Percentiles rank a stretch among this genome's conserved stretches.
Evolutionary conservation across 30 jellyfish, hydroid and myxozoan genomes (phyloP).

Genomic region (Clytia hemisphaerica): DNA sequence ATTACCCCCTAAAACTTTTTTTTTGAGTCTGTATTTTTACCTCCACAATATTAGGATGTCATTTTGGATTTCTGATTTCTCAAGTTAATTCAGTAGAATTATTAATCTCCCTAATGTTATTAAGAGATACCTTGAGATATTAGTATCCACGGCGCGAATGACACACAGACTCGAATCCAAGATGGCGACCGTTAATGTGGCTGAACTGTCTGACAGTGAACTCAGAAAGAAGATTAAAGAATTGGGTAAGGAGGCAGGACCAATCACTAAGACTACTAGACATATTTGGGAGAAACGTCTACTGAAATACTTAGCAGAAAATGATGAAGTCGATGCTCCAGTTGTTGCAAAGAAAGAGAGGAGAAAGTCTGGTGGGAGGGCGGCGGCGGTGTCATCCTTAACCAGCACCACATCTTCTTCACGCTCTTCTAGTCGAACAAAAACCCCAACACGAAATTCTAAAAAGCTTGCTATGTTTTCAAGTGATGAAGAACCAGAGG

Average conservation of each 20-base stretch:
- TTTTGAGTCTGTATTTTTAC: no score
- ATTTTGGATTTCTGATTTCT: no score
- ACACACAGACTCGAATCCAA: conserved; percentile 47
- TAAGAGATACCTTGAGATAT: no score
- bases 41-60: no score
- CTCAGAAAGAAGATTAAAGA: conserved; percentile 58
- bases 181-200: conserved; percentile 74
- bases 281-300: conserved; percentile 47
- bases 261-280: conserved; percentile 64
- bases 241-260: conserved; percentile 67
- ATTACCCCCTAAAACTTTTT: no score
- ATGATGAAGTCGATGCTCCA: background rate
- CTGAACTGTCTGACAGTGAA: conserved; percentile 51
- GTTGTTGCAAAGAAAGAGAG: background rate
- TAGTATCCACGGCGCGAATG: no score
- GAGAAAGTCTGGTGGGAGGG: background rate
- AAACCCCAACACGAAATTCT: background rate
- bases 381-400: background rate
- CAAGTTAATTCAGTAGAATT: no score
- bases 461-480: conserved; percentile 63
- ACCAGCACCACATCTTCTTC: background rate
- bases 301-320: conserved; percentile 12
- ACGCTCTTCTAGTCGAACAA: background rate
- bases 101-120: no score
- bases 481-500: conserved; percentile 52